Evolutionary conservation across 2,888 invertebrate species (phyloP).

Genomic region (Amblyjoppa proteus): DNA sequence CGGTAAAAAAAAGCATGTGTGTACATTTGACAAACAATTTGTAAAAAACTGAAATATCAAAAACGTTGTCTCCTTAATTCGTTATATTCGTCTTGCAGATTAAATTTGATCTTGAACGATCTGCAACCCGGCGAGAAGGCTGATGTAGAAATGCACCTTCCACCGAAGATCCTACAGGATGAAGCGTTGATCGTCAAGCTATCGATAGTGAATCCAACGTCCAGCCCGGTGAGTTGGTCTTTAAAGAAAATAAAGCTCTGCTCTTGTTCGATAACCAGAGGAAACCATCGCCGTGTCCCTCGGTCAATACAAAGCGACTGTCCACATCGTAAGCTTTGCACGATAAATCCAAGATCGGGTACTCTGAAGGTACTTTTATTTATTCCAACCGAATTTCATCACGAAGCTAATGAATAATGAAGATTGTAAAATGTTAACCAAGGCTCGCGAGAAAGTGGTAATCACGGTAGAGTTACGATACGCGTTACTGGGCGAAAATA

Average conservation of each 20-base stretch:
- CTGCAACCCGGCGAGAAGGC: conserved; percentile 74
- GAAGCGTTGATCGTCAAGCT: conserved; percentile 77
- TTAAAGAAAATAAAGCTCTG: conserved; percentile 81
- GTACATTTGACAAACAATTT: background rate
- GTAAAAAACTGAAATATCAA: background rate
- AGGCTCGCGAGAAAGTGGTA: conserved; percentile 62
- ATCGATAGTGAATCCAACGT: conserved; percentile 79
- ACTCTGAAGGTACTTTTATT: conserved; percentile 76
- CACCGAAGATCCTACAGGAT: conserved; percentile 77
- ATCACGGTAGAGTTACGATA: conserved; percentile 81
- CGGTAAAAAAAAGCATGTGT: background rate
- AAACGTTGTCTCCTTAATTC: background rate
- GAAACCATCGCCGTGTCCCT: conserved; percentile 74
- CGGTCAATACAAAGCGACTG: conserved; percentile 80
- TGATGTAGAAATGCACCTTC: conserved; percentile 76
- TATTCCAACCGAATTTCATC: background rate
- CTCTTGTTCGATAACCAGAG: conserved; percentile 76
- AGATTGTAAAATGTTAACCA: background rate
- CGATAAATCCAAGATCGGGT: conserved; percentile 77
- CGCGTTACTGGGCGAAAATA: conserved; percentile 75
- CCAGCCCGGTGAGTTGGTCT: conserved; percentile 74
- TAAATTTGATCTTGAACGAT: conserved; percentile 77
- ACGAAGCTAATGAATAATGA: background rate
- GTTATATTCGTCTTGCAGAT: conserved; percentile 69
- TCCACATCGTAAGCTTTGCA: conserved; percentile 80